A percentile compares a stretch with the other conserved stretches of the same genome.
These are phyloP conservation scores for Machaerirhynchus nigripectus DNA, from an alignment of 2,113 vertebrate genomes.

Conservation along the genomic window DNA sequence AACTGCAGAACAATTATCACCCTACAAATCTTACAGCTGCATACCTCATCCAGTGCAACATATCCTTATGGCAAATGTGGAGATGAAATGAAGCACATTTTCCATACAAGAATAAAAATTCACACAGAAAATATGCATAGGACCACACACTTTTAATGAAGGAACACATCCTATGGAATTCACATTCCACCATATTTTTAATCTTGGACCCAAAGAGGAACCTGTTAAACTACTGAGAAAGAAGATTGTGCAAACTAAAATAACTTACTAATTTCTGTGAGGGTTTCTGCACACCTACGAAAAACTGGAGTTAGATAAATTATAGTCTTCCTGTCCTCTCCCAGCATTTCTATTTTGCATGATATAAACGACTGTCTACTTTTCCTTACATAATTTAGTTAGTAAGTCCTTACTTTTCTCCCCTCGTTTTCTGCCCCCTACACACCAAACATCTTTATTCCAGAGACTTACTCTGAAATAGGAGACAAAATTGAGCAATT, in stretches of 20 bases:
- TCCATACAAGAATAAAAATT: background rate
- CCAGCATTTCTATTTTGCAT: background rate
- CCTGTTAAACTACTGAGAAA: background rate
- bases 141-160: background rate
- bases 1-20: background rate
- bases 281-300: fast-evolving
- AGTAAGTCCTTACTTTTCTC: background rate
- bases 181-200: background rate
- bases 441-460: background rate
- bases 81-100: background rate
- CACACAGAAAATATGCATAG: background rate
- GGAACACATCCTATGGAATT: background rate
- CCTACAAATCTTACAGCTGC: background rate
- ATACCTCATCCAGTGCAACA: background rate
- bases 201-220: background rate
- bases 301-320: background rate
- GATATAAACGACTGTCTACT: background rate
- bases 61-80: background rate
- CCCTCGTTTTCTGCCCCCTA: background rate
- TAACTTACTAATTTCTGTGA: fast-evolving
- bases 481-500: background rate
- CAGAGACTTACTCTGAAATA: background rate
- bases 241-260: background rate
- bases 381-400: background rate
- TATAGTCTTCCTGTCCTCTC: background rate